Percentiles rank a stretch among this genome's conserved stretches.
Conservation (phyloP, 2,113 vertebrate species). For the Columbina picui region DNA sequence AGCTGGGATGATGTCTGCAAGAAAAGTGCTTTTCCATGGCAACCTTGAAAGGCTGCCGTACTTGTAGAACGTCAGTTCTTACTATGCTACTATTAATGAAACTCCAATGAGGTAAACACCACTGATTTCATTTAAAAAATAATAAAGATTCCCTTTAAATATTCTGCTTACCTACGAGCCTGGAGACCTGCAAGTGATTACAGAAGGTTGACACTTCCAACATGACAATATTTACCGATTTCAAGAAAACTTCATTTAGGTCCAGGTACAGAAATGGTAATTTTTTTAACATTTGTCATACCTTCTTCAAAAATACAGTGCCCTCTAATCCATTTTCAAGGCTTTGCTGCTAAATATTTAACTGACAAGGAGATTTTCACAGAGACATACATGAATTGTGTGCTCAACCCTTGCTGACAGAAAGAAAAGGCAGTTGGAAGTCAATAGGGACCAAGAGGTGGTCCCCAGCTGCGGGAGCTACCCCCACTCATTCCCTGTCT, state of each 20-base stretch:
- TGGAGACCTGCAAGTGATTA: not conserved
- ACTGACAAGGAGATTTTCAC: not conserved
- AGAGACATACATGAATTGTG: accelerated
- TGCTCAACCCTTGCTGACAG: not conserved
- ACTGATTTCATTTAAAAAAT: not conserved
- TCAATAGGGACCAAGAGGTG: accelerated
- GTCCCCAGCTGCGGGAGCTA: not conserved
- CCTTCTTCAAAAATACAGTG: not conserved
- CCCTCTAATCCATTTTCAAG: not conserved
- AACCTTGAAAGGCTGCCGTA: not conserved
- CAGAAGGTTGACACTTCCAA: not conserved
- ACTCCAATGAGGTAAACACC: conserved; percentile 32
- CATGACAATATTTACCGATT: not conserved
- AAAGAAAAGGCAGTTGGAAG: not conserved
- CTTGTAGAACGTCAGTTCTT: conserved; percentile 21
- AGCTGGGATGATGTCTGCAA: not conserved
- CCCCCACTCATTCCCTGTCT: not conserved
- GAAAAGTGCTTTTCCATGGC: conserved; percentile 57
- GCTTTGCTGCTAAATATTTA: not conserved
- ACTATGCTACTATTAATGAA: conserved; percentile 42
- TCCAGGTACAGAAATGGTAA: not conserved
- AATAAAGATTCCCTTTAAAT: conserved; percentile 9
- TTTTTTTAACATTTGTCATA: not conserved
- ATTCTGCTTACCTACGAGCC: not conserved
- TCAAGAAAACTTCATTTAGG: not conserved